phyloP scores from a whole-genome alignment of 2,113 vertebrate genomes.

The Lampris incognitus region DNA sequence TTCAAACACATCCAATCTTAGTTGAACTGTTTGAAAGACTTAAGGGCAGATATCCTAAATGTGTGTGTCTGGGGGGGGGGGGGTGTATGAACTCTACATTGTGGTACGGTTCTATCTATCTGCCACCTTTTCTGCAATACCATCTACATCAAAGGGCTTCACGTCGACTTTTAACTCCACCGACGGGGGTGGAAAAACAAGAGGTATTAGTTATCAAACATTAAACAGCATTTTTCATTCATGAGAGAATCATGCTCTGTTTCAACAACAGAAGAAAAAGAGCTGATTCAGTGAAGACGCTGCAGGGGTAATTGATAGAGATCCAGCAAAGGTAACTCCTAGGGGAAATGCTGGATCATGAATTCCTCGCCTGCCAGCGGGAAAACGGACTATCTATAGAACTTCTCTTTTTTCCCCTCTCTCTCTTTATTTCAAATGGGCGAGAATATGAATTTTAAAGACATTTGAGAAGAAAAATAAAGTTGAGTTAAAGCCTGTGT shows the following conservation, averaged over 20 bases:
- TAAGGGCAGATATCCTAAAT: constrained; percentile 42
- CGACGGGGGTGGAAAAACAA: constrained; percentile 8
- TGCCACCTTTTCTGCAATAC: constrained; percentile 47
- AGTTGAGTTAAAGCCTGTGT: constrained; percentile 55
- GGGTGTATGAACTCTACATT: constrained; percentile 56
- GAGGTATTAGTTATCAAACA: constrained; percentile 68
- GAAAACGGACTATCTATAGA: constrained; percentile 64
- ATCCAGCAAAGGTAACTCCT: constrained; percentile 73
- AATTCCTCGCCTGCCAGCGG: constrained; percentile 68
- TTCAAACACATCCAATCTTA: constrained; percentile 12
- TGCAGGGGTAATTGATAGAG: constrained; percentile 82
- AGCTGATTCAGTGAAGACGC: constrained; percentile 78
- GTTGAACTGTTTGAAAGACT: constrained; percentile 25
- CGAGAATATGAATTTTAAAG: constrained; percentile 63
- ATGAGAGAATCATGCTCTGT: constrained; percentile 77
- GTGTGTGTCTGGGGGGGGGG: constrained; percentile 9
- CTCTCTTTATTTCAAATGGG: constrained; percentile 39
- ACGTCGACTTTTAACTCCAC: constrained; percentile 63
- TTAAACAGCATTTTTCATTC: constrained; percentile 83
- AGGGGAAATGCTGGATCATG: constrained; percentile 74
- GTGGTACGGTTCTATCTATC: constrained; percentile 47
- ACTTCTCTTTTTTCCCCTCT: constrained; percentile 29
- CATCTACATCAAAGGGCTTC: constrained; percentile 66
- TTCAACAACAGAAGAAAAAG: constrained; percentile 76
- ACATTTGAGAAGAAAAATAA: constrained; percentile 29